Base-by-base conservation (phyloP, 2,797 vertebrate species). In the Mycteria americana region DNA sequence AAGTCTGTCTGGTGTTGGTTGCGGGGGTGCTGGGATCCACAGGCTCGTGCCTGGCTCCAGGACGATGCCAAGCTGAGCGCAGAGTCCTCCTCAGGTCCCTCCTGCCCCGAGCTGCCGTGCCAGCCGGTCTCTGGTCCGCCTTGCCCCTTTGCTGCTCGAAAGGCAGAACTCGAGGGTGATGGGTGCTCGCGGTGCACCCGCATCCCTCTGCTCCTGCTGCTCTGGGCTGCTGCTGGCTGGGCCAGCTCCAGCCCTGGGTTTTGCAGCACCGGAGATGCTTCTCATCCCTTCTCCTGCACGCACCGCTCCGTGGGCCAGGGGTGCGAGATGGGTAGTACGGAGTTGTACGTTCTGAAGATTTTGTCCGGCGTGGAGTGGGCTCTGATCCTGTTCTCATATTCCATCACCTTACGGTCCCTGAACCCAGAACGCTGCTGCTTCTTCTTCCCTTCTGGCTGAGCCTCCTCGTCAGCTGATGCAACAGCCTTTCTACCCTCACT, bases 291-390 rank as follows among this genome's bases (percentile, higher is more conserved):
- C n/a, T 27, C 9, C 73, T 43, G 12, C 27, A 8, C 41, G 6
- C 19, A 5, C 5, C 2, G 2, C 14, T 16, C 1, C 70, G 41
- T 25, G 62, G 31, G 12, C 22, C 33, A 3, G 8, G 53, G 13
- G 33, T 28, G 5, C 0, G 6, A 7, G 30, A 4, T 11, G 56
- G 27, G 25, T 4, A 1, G 9, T 7, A 6, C 6, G 1, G 1
- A 22, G 30, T 3, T 18, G 25, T 21, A 9, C 1, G 1, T 39
- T 39, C 37, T 39, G 37, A 39, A 39, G 37, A 39, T 39, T 39
- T 39, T 39, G 37, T 39, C 37, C 37, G 37, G 37, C 11, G 37
- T 39, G 37, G 37, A 39, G 37, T 9, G 11, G 37, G 37, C 37
- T 39, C 37, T 39, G 37, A 39, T 39, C 37, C 37, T 39, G 37